These are phyloP conservation scores for Arbacia lixula DNA, from an alignment of 53 echinoderm and acorn worm species.

Conservation along the genomic window DNA sequence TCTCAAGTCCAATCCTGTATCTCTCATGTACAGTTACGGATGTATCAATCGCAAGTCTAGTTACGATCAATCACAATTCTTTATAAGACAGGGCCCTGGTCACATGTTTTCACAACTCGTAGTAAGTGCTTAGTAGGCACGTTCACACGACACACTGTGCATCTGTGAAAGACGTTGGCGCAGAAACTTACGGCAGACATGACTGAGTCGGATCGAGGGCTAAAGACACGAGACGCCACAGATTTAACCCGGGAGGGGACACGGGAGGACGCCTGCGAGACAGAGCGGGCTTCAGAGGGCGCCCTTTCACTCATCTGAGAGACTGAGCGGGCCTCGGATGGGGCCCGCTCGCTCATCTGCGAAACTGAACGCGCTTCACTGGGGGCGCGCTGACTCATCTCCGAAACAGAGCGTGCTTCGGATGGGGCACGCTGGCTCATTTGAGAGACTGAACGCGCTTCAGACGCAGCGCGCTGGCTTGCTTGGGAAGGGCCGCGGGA, in stretches of 20 bases:
- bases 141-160: neutral
- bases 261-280: neutral
- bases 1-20: no score
- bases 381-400: constrained; percentile 9
- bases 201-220: constrained; percentile 77
- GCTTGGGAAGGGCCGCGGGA: neutral
- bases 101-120: no score
- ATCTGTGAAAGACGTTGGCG: neutral
- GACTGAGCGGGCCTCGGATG: constrained; percentile 20
- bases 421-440: constrained; percentile 14
- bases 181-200: constrained; percentile 71
- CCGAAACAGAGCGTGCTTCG: constrained; percentile 31
- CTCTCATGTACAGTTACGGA: no score
- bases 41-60: no score
- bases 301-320: neutral
- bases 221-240: constrained; percentile 60
- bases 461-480: constrained; percentile 16
- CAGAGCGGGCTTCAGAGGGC: constrained; percentile 24
- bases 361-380: constrained; percentile 25
- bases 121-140: no score
- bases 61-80: no score
- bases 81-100: no score
- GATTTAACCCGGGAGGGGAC: constrained; percentile 39
- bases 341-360: constrained; percentile 12
- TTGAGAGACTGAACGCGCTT: constrained; percentile 12